Evolutionary conservation across 2,888 invertebrate genomes (phyloP).

Genomic region (Synergus laeviventris): DNA sequence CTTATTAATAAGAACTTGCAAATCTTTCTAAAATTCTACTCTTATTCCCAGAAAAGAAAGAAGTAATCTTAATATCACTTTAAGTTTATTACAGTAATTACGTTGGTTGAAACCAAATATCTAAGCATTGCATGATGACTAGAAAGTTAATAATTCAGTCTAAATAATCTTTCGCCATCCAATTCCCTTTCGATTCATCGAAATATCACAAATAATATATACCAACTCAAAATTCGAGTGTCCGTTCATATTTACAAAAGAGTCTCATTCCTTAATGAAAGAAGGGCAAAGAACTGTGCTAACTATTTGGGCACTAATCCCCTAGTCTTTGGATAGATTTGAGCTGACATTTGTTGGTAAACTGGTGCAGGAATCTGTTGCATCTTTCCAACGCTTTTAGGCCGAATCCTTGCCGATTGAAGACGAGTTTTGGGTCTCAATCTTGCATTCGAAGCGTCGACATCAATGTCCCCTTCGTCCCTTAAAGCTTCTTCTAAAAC

Average conservation of each 20-base stretch:
- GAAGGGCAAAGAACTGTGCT: conserved; percentile 34
- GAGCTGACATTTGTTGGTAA: conserved; percentile 69
- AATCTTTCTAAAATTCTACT: not conserved
- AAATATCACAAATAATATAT: conserved; percentile 57
- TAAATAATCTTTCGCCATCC: conserved; percentile 49
- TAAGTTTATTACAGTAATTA: conserved; percentile 60
- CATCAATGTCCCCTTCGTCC: conserved; percentile 74
- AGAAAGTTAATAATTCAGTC: conserved; percentile 64
- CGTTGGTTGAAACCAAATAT: conserved; percentile 59
- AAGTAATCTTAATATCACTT: conserved; percentile 18
- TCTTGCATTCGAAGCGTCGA: conserved; percentile 71
- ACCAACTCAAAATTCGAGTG: conserved; percentile 43
- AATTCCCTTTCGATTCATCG: conserved; percentile 45
- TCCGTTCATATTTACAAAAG: conserved; percentile 53
- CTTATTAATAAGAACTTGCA: not conserved
- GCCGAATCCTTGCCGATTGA: conserved; percentile 67
- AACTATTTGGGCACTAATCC: conserved; percentile 73
- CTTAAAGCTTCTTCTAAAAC: conserved; percentile 73
- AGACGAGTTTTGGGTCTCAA: conserved; percentile 66
- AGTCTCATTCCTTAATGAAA: conserved; percentile 22
- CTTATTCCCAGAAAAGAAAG: not conserved
- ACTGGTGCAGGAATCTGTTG: conserved; percentile 72
- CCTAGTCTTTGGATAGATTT: conserved; percentile 73
- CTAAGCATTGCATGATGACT: conserved; percentile 67
- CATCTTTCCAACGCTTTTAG: conserved; percentile 71